Evolutionary conservation across 2,888 invertebrate species (phyloP).

Genomic region (Dasysyrphus tricinctus): DNA sequence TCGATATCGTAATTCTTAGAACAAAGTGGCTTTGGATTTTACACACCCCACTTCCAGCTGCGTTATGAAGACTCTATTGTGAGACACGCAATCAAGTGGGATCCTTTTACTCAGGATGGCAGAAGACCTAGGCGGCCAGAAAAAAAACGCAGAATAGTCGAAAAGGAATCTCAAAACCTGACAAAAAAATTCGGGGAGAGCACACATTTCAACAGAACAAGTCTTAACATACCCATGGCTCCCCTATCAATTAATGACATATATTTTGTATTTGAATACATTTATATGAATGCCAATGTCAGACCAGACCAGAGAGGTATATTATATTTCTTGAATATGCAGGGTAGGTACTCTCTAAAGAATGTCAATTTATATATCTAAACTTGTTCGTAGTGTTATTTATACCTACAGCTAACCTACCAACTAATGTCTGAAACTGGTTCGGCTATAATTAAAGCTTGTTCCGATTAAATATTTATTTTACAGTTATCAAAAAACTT

Average conservation of each 20-base stretch:
- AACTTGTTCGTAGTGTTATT: constrained; percentile 42
- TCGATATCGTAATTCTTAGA: too few species aligned
- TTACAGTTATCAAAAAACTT: constrained; percentile 62
- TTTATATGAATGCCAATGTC: not conserved
- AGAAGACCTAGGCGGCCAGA: too few species aligned
- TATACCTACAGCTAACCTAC: not conserved
- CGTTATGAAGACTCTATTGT: too few species aligned
- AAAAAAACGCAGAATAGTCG: too few species aligned
- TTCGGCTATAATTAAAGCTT: constrained; percentile 54
- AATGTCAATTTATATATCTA: constrained; percentile 21
- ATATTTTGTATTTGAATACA: not conserved
- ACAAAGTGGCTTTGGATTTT: too few species aligned
- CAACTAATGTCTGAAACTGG: constrained; percentile 40
- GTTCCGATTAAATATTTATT: constrained; percentile 52
- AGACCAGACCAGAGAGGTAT: constrained; percentile 1
- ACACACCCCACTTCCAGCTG: too few species aligned
- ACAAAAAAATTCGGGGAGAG: too few species aligned
- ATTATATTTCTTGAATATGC: not conserved
- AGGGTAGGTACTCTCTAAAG: constrained; percentile 6
- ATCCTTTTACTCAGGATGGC: too few species aligned
- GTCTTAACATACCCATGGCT: not conserved
- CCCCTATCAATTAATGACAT: not conserved
- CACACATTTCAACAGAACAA: too few species aligned
- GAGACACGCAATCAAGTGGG: too few species aligned
- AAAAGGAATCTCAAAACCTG: too few species aligned